Conservation (phyloP, 2,797 vertebrate genomes). For the Euthynnus affinis region DNA sequence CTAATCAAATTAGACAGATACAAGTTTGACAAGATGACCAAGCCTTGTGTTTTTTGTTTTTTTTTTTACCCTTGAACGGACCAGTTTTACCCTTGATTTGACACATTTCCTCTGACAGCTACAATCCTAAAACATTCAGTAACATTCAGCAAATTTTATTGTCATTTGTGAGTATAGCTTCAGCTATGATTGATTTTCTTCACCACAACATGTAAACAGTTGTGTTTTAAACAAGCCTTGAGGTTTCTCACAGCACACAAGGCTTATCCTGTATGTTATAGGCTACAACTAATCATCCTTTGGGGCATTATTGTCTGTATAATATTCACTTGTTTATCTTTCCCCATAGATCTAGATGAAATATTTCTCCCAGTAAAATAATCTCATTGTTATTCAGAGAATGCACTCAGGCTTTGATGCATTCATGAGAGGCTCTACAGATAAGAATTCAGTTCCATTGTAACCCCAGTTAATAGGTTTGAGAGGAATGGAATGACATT, state of each 20-base stretch:
- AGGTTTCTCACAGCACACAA: constrained; percentile 35
- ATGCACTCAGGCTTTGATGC: constrained; percentile 56
- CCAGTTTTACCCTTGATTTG: background rate
- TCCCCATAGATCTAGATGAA: constrained; percentile 64
- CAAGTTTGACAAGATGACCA: constrained; percentile 13
- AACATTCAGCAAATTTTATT: constrained; percentile 29
- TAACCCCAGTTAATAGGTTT: constrained; percentile 70
- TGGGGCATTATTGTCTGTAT: constrained; percentile 58
- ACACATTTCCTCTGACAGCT: constrained; percentile 22
- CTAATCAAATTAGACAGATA: constrained; percentile 32
- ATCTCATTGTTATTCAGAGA: constrained; percentile 76
- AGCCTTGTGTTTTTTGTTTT: background rate
- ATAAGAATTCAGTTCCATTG: constrained; percentile 74
- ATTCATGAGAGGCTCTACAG: constrained; percentile 66
- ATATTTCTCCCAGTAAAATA: constrained; percentile 57
- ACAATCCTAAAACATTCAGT: constrained; percentile 23
- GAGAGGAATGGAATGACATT: constrained; percentile 72
- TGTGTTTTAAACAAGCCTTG: constrained; percentile 34
- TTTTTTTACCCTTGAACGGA: constrained; percentile 11
- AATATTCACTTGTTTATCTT: constrained; percentile 70
- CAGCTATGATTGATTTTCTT: constrained; percentile 42
- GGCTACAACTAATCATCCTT: constrained; percentile 62
- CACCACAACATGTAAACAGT: constrained; percentile 38
- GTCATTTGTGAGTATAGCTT: constrained; percentile 29
- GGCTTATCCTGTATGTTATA: constrained; percentile 37